Percentiles rank a stretch among this genome's conserved stretches.
These are phyloP conservation scores for Dyspetes luteomarginatus DNA, from an alignment of 2,888 invertebrate genomes.

Conservation along the genomic window DNA sequence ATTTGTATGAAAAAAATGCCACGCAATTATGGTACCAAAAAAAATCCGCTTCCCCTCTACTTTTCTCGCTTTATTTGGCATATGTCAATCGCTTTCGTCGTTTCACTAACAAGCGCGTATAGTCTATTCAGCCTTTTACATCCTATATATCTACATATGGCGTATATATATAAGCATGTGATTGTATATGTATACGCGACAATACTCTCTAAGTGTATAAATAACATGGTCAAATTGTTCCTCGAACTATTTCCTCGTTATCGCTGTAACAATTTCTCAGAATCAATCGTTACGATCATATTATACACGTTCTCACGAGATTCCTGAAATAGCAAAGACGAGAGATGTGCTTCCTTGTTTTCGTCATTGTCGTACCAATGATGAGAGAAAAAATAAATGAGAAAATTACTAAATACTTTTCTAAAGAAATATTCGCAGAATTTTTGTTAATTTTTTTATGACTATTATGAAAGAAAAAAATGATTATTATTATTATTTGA, in stretches of 20 bases:
- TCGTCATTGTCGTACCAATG: not conserved
- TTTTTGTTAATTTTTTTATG: no score
- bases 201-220: conserved; percentile 15
- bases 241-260: conserved; percentile 51
- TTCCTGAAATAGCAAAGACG: conserved; percentile 6
- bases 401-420: no score
- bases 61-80: not conserved
- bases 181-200: no score
- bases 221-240: conserved; percentile 45
- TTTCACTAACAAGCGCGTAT: not conserved
- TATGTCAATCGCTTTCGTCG: not conserved
- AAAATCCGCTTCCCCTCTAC: not conserved
- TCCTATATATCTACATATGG: not conserved
- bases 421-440: no score
- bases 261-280: conserved; percentile 36
- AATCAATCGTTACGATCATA: conserved; percentile 4
- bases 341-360: not conserved
- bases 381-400: not conserved
- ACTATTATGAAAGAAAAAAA: no score
- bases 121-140: not conserved
- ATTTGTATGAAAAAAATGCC: conserved; percentile 17
- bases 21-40: conserved; percentile 1
- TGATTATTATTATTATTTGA: no score
- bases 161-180: not conserved
- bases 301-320: not conserved